Evolutionary conservation across 2,888 invertebrate genomes (phyloP), one percentile per base, ranked within the genome.

Genomic region (Apoderus coryli): DNA sequence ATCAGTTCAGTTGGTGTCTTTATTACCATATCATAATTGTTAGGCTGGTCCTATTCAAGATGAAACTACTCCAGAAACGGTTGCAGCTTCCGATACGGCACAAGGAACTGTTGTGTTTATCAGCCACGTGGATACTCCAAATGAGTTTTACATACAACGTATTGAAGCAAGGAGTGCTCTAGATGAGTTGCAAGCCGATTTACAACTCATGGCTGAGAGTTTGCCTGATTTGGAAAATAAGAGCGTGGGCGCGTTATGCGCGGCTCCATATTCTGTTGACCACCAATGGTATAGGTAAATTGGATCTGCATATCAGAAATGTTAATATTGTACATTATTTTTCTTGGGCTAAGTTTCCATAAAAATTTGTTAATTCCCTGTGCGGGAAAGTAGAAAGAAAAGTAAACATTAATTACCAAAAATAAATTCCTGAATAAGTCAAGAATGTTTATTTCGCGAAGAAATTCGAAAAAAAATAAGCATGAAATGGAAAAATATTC

Each of bases 241-340:
- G 2, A 68, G 70, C 25, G 60, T 69, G 32, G 74, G 75, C 4
- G 66, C 69, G 1, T 47, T 72, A 1, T 82, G 81, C 44, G 64
- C 75, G 27, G 89, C 90, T 1, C 74, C 78, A 47, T 92, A 85
- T 53, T 69, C 75, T 0, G 75, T 72, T 2, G 88, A 93, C 50
- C 76, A 78, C 22, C 69, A 71, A 39, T 96, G 95, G 93, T 95
- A 95, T 55, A 69, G 46, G 34, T 37, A 30, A 25, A 27, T 24
- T 15, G 10, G 10, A n/a, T 31, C n/a, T n/a, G n/a, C n/a, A n/a
- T n/a, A n/a, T n/a, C n/a, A n/a, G n/a, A n/a, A n/a, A n/a, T n/a
- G n/a, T n/a, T n/a, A n/a, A n/a, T n/a, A n/a, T n/a, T n/a, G n/a
- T n/a, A n/a, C n/a, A n/a, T n/a, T n/a, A n/a, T n/a, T n/a, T n/a